Base-by-base conservation (phyloP, 1,140 invertebrate species). In the Sinonovacula constricta region DNA sequence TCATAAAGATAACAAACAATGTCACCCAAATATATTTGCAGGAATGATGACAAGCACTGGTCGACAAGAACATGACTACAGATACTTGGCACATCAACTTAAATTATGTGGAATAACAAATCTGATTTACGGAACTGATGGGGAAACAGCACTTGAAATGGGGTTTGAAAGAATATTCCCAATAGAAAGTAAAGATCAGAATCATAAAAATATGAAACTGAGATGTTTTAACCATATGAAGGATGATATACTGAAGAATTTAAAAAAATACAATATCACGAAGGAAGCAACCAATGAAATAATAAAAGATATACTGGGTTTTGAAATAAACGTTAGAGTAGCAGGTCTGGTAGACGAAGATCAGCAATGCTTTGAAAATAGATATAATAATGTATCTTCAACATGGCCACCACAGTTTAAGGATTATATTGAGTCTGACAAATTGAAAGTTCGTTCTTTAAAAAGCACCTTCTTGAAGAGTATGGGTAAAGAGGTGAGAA, bases 391-490 rank as follows among this genome's bases (percentile, higher is more conserved):
- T 65, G 34, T 65, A 65, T 31, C 22, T 57, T 57, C 10, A 31
- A 76, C 65, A 67, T 67, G 65, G 65, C 65, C 65, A 51, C 67
- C 45, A 65, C 49, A 70, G 49, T 79, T 71, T 67, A 67, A 71
- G 34, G 31, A 60, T 36, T 57, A 71, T 57, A 59, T 71, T 71
- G 53, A 71, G 68, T 71, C 53, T 60, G 33, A 71, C 31, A 60
- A 60, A 60, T 39, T 59, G 34, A 59, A 59, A 59, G 24, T 60
- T 60, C 31, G 54, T 60, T 36, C 57, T 63, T 63, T 74, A 49
- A 74, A 63, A 53, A 49, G 45, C 24, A 74, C 57, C 59, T 53
- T 67, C n/a, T n/a, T n/a, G n/a, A n/a, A n/a, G n/a, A n/a, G n/a
- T n/a, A n/a, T n/a, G n/a, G n/a, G n/a, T n/a, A n/a, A n/a, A n/a